These are phyloP conservation scores for Taurulus bubalis DNA, from an alignment of 2,113 vertebrate genomes.

Conservation along the genomic window DNA sequence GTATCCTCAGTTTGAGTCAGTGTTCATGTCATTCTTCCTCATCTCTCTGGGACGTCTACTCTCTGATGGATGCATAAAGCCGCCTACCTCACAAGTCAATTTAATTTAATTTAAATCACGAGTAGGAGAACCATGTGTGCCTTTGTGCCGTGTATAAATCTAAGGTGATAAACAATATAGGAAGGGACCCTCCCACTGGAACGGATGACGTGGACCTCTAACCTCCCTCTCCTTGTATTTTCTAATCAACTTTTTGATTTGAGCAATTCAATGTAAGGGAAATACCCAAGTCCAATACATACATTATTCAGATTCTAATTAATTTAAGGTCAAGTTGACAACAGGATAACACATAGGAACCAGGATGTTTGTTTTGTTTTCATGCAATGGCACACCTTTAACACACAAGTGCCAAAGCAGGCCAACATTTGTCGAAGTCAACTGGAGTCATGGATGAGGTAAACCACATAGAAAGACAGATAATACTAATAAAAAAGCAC, in stretches of 20 bases:
- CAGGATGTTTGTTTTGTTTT: slow-evolving; percentile 49
- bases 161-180: neutral
- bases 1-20: too few species aligned
- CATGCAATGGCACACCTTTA: slow-evolving; percentile 62
- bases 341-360: slow-evolving; percentile 26
- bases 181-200: neutral
- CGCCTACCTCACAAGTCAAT: neutral
- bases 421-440: slow-evolving; percentile 5
- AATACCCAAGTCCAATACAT: neutral
- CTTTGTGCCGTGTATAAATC: neutral
- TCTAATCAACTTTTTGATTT: neutral
- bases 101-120: too few species aligned
- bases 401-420: slow-evolving; percentile 44
- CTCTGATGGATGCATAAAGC: neutral
- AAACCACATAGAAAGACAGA: neutral
- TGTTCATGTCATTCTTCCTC: neutral
- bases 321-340: neutral
- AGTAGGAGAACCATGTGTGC: neutral
- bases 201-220: neutral
- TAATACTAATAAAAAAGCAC: neutral
- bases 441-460: neutral
- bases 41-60: neutral
- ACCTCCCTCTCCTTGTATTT: neutral
- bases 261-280: neutral
- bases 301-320: too few species aligned